phyloP scores from a whole-genome alignment of 1,140 invertebrate genomes.

The Trypoxylus dichotomus region DNA sequence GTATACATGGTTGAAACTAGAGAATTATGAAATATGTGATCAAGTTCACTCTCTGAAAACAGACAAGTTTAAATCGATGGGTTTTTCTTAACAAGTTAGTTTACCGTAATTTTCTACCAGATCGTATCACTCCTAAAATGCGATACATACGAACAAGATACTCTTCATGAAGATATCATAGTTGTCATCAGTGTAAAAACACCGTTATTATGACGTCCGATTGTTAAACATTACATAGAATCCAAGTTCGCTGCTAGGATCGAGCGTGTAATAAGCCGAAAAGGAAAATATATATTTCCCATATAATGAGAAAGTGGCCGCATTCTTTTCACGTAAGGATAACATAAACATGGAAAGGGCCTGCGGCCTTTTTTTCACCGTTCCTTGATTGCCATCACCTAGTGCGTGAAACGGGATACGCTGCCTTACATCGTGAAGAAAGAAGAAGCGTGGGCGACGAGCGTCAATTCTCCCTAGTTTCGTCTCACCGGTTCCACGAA shows the following conservation, averaged over 20 bases:
- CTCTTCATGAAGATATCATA: no score
- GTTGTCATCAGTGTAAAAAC: no score
- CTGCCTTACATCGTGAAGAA: background rate
- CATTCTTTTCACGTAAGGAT: constrained; percentile 29
- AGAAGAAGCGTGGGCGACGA: background rate
- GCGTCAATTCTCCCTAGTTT: background rate
- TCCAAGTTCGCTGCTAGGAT: background rate
- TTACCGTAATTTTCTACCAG: no score
- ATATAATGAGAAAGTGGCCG: constrained; percentile 11
- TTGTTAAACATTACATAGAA: no score
- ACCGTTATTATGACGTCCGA: no score
- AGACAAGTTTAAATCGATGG: no score
- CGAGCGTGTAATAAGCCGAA: background rate
- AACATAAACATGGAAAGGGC: constrained; percentile 30
- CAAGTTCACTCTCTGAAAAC: no score
- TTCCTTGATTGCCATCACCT: constrained; percentile 32
- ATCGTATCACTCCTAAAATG: no score
- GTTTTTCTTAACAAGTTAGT: no score
- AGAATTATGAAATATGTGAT: no score
- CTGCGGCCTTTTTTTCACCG: constrained; percentile 22
- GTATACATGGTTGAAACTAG: no score
- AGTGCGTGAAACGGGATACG: background rate
- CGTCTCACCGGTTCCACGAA: constrained; percentile 20
- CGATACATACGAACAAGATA: no score
- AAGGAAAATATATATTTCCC: constrained; percentile 15